Evolutionary conservation across 2,113 vertebrate species (phyloP).

Genomic region (Galbula dea): DNA sequence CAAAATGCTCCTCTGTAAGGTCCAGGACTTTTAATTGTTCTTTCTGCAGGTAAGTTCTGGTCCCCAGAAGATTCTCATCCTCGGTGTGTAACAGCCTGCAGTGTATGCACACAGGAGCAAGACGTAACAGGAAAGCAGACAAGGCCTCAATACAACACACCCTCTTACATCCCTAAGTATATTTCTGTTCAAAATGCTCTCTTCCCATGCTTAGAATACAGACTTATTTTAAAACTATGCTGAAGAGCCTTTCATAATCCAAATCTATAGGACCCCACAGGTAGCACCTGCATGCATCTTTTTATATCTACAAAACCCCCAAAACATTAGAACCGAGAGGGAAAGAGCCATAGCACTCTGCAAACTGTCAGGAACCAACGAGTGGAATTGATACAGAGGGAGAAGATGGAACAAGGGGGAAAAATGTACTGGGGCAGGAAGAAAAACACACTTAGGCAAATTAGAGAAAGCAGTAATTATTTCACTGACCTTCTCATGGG

Average conservation of each 20-base stretch:
- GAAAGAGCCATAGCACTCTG: not conserved
- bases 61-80: accelerated
- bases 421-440: not conserved
- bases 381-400: not conserved
- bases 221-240: not conserved
- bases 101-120: accelerated
- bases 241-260: not conserved
- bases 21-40: not conserved
- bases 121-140: not conserved
- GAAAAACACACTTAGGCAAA: not conserved
- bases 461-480: conserved; percentile 5
- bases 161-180: not conserved
- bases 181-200: not conserved
- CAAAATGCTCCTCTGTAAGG: not conserved
- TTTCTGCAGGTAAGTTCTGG: not conserved
- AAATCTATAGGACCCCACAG: not conserved
- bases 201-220: not conserved
- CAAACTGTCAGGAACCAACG: not conserved
- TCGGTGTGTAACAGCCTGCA: accelerated
- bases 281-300: not conserved
- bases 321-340: not conserved
- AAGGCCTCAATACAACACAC: not conserved
- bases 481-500: conserved; percentile 9
- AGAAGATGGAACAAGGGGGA: not conserved
- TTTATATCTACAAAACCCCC: not conserved